Conservation (phyloP, 1,140 invertebrate species). For the Phenacoccus solenopsis region DNA sequence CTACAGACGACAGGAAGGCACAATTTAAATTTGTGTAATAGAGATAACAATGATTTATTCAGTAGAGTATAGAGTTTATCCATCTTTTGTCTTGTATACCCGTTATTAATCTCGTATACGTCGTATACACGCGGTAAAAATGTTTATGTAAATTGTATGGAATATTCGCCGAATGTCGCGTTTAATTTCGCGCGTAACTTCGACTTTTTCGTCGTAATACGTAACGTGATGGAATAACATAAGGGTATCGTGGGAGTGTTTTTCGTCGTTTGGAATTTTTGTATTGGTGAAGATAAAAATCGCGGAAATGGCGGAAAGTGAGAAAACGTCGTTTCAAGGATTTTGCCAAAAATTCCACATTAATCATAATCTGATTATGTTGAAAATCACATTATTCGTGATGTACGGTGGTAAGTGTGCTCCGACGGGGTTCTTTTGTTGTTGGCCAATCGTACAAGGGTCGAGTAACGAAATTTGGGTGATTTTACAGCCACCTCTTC, state of each 20-base stretch:
- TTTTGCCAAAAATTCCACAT: conserved; percentile 35
- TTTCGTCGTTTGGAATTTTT: no score
- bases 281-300: conserved; percentile 13
- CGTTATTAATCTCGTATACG: neutral
- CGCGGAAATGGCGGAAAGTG: neutral
- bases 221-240: no score
- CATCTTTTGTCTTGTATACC: neutral
- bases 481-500: conserved; percentile 54
- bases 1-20: conserved; percentile 11
- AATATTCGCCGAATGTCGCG: no score
- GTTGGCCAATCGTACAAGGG: neutral
- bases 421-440: neutral
- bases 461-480: neutral
- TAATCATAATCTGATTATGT: conserved; percentile 57
- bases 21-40: conserved; percentile 13
- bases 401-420: conserved; percentile 62
- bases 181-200: no score
- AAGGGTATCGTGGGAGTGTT: no score
- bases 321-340: conserved; percentile 7
- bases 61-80: neutral
- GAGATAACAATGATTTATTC: conserved; percentile 12
- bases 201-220: no score
- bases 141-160: neutral
- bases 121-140: neutral
- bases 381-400: conserved; percentile 65